Evolutionary conservation across 2,888 invertebrate species (phyloP), one percentile per base, ranked within the genome.

Genomic region (Julus scandinavius): DNA sequence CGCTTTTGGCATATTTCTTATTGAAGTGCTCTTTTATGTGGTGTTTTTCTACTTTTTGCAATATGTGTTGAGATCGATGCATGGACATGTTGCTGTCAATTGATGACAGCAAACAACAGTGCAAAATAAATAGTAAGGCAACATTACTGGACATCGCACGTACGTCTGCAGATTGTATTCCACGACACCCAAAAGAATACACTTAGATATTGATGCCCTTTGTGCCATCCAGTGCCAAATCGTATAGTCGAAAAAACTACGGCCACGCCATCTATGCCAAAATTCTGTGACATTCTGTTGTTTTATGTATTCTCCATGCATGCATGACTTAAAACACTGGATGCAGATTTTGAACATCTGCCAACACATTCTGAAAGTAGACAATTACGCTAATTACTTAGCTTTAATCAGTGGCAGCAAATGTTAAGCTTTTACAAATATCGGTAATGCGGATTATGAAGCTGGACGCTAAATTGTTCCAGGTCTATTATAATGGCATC

Each of bases 121-220:
- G n/a, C 2, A 63, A 63, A 63, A n/a, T n/a, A 63, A 63, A 63
- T 63, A 63, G n/a, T 63, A 63, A 63, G n/a, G 58, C 58, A 63
- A 63, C 58, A 63, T 2, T 63, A 63, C n/a, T 63, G 58, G 58
- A n/a, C 58, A n/a, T 63, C 6, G 58, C 58, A 63, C 58, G n/a
- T n/a, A 63, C n/a, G 54, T 54, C 54, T 54, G 13, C 15, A 54
- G 54, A 54, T 54, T 7, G 54, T 1, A 45, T 45, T 29, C 45
- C 5, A 45, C 45, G 6, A 45, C 7, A 45, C 6, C 45, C 45
- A 7, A 45, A 7, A 45, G 29, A 29, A 29, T 29, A 29, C 1
- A 29, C 29, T 29, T 29, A 45, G 5, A 45, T 45, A 7, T 45
- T 45, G 45, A 7, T 45, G 5, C 0, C 45, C 7, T 45, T 7